Conservation (phyloP, 2,888 invertebrate species). For the Hemicrepidius hirtus region DNA sequence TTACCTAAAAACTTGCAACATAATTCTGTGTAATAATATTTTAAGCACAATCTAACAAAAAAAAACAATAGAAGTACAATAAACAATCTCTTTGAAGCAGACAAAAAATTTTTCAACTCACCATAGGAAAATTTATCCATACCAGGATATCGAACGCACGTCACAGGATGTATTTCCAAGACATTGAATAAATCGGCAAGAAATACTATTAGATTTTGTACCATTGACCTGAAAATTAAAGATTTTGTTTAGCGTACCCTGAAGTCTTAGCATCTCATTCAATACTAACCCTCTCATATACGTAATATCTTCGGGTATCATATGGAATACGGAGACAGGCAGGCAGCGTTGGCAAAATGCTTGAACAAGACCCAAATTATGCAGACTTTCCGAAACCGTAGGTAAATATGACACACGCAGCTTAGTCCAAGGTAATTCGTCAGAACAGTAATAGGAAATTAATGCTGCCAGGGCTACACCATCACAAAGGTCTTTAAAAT, state of each 20-base stretch:
- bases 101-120: slow-evolving; percentile 58
- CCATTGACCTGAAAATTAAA: slow-evolving; percentile 85
- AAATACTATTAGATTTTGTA: slow-evolving; percentile 92
- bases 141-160: slow-evolving; percentile 89
- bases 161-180: slow-evolving; percentile 93
- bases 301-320: slow-evolving; percentile 96
- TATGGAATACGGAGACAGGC: slow-evolving; percentile 93
- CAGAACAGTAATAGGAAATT: slow-evolving; percentile 93
- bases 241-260: background rate
- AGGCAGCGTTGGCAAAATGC: slow-evolving; percentile 90
- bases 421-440: slow-evolving; percentile 83
- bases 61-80: slow-evolving; percentile 8
- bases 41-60: slow-evolving; percentile 10
- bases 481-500: slow-evolving; percentile 92
- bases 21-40: slow-evolving; percentile 35
- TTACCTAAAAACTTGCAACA: slow-evolving; percentile 63
- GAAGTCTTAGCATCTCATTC: no score
- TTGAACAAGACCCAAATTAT: slow-evolving; percentile 91
- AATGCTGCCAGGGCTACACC: slow-evolving; percentile 92
- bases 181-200: slow-evolving; percentile 95
- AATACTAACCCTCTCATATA: slow-evolving; percentile 90
- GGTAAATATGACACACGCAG: slow-evolving; percentile 79
- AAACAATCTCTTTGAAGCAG: background rate
- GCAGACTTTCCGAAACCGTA: slow-evolving; percentile 91
- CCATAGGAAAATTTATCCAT: slow-evolving; percentile 74